phyloP scores from a whole-genome alignment of 1,140 invertebrate species.

The Meloidogyne exigua region DNA sequence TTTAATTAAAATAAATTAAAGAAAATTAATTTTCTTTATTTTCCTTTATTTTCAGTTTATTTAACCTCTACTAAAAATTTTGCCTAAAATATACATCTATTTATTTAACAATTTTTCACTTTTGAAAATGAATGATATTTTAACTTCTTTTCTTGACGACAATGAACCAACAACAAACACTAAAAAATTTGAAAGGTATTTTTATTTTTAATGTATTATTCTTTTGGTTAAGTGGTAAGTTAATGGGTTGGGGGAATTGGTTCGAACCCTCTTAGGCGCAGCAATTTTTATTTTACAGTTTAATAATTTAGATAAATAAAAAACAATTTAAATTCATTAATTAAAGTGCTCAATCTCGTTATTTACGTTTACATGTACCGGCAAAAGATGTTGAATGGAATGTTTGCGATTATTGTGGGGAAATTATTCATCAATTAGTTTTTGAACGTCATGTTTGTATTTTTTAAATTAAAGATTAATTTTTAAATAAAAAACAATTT shows the following conservation, averaged over 20 bases:
- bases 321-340: not conserved
- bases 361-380: conserved; percentile 9
- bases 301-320: not conserved
- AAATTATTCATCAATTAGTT: conserved; percentile 4
- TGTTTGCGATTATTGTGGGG: conserved; percentile 16
- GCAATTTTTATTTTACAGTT: not conserved
- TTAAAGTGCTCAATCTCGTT: conserved; percentile 15
- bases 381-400: conserved; percentile 8
- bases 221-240: not conserved
- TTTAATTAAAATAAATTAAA: no score
- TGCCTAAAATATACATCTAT: not conserved
- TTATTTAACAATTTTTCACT: not conserved
- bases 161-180: not conserved
- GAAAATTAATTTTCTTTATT: no score
- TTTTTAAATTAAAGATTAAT: not conserved
- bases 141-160: not conserved
- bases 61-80: no score
- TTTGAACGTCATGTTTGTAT: conserved; percentile 14
- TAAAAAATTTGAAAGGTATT: not conserved
- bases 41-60: no score
- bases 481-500: not conserved
- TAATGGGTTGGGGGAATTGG: not conserved
- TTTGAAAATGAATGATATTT: not conserved
- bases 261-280: not conserved
- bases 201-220: no score